A percentile compares a stretch with the other conserved stretches of the same genome.
Evolutionary conservation across 2,113 vertebrate genomes (phyloP).

Genomic region (Laterallus jamaicensis): DNA sequence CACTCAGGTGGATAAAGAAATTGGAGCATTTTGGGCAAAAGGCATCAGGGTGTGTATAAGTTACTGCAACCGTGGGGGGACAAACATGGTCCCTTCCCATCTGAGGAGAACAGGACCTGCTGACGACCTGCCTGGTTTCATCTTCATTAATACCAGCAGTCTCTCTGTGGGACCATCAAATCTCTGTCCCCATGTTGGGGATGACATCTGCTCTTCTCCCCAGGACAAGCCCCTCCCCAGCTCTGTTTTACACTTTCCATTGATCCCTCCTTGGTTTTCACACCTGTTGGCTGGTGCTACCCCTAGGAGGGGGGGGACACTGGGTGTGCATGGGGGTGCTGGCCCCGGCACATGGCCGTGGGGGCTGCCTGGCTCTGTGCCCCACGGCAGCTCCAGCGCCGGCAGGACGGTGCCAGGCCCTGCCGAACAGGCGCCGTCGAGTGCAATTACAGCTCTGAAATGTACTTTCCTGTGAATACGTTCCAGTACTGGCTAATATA

Average conservation of each 20-base stretch:
- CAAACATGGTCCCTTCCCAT: neutral
- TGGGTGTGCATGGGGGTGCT: rapidly evolving
- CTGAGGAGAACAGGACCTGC: neutral
- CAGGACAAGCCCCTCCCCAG: rapidly evolving
- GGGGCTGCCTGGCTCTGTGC: neutral
- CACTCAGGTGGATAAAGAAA: neutral
- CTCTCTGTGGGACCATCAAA: neutral
- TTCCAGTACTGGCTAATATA: constrained; percentile 24
- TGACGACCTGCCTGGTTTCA: neutral
- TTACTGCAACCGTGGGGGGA: neutral
- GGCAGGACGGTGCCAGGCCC: neutral
- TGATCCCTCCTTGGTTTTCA: rapidly evolving
- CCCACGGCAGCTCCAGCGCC: neutral
- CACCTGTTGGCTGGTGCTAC: neutral
- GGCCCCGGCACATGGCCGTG: rapidly evolving
- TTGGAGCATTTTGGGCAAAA: neutral
- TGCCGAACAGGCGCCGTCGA: neutral
- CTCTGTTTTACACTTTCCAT: neutral
- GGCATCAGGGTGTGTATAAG: neutral
- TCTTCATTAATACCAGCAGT: neutral
- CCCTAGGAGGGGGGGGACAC: neutral
- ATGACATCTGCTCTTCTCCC: neutral
- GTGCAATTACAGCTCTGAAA: neutral
- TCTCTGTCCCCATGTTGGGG: neutral
- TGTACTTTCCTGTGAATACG: neutral